phyloP scores from a whole-genome alignment of 2,113 vertebrate species.

The Scomber colias region DNA sequence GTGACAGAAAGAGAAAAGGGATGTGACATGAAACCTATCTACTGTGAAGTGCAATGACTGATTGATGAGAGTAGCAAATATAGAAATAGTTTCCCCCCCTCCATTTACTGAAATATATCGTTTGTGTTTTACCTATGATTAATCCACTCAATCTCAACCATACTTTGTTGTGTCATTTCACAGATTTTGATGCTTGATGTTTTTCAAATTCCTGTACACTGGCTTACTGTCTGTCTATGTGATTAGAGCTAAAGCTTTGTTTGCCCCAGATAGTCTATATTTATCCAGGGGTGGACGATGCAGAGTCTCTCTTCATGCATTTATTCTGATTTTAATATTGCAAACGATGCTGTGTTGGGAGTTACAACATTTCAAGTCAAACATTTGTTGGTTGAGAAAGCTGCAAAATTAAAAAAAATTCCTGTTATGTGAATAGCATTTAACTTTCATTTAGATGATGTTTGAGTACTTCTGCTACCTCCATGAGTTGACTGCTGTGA shows the following conservation, averaged over 20 bases:
- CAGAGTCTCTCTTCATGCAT: conserved; percentile 28
- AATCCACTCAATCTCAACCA: no score
- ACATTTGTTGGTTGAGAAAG: no score
- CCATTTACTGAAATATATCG: neutral
- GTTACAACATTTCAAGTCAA: no score
- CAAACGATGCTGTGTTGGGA: no score
- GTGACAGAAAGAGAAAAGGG: neutral
- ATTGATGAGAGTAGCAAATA: neutral
- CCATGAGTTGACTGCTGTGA: no score
- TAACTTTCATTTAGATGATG: no score
- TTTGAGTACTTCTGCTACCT: no score
- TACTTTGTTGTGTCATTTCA: neutral
- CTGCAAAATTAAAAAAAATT: no score
- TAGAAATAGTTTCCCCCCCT: no score
- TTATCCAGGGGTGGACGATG: neutral
- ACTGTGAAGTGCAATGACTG: no score
- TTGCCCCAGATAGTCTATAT: conserved; percentile 15
- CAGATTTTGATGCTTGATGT: neutral
- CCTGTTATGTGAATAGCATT: no score
- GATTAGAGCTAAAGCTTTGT: conserved; percentile 22
- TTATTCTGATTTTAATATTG: neutral
- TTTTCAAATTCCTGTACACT: neutral
- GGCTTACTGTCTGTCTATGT: conserved; percentile 5
- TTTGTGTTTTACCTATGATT: neutral
- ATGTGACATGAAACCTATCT: no score